Evolutionary conservation across 1,140 invertebrate genomes (phyloP).

Genomic region (Copidosoma floridanum): DNA sequence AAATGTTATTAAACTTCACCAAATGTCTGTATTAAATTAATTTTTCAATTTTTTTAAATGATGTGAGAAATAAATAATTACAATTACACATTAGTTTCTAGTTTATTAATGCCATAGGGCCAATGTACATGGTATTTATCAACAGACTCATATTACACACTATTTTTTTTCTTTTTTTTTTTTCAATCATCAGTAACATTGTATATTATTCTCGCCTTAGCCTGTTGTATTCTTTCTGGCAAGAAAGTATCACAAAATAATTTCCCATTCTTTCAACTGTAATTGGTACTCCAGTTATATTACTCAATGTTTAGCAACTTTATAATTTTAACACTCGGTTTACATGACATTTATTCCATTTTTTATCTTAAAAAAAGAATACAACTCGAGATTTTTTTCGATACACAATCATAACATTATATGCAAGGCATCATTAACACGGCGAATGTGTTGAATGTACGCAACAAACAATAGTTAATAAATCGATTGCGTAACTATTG

Average conservation of each 20-base stretch:
- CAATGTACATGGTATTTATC: constrained; percentile 39
- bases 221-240: constrained; percentile 56
- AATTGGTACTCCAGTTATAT: constrained; percentile 50
- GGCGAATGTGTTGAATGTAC: no score
- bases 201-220: constrained; percentile 49
- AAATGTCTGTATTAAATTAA: no score
- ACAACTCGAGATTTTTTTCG: no score
- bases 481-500: no score
- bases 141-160: constrained; percentile 55
- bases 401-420: no score
- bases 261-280: constrained; percentile 54
- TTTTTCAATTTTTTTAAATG: constrained; percentile 8
- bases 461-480: no score
- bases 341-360: constrained; percentile 30
- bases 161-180: constrained; percentile 42
- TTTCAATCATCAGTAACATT: constrained; percentile 53
- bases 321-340: constrained; percentile 27
- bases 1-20: constrained; percentile 33
- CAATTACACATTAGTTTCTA: constrained; percentile 35
- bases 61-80: background rate
- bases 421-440: no score
- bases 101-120: constrained; percentile 37
- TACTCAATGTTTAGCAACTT: constrained; percentile 30
- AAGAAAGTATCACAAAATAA: constrained; percentile 59
- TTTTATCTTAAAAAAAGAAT: constrained; percentile 47